These are phyloP conservation scores for Osmoderma eremita DNA, from an alignment of 2,888 invertebrate species.

Conservation along the genomic window DNA sequence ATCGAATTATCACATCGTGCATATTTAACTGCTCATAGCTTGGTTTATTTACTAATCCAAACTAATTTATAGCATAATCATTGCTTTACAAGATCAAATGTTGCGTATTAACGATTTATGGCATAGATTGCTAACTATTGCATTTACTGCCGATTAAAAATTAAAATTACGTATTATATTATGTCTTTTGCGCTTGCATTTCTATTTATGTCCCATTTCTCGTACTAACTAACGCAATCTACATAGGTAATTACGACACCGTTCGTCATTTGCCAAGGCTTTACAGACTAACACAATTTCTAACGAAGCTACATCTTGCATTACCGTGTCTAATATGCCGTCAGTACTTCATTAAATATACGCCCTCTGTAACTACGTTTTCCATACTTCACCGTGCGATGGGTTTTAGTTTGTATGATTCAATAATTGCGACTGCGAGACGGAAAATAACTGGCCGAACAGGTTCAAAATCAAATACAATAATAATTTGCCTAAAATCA, in stretches of 20 bases:
- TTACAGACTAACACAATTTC: constrained; percentile 10
- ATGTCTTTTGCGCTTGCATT: background rate
- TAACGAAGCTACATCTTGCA: constrained; percentile 6
- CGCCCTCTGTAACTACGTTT: background rate
- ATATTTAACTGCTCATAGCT: too few relatives aligned
- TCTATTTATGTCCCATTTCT: constrained; percentile 19
- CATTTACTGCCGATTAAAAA: too few relatives aligned
- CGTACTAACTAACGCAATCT: constrained; percentile 5
- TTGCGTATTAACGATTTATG: too few relatives aligned
- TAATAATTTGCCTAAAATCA: constrained; percentile 30
- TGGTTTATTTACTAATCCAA: too few relatives aligned
- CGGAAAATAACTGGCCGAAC: constrained; percentile 4
- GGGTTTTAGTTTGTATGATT: too few relatives aligned
- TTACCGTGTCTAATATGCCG: background rate
- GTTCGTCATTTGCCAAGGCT: constrained; percentile 18
- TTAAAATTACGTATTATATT: too few relatives aligned
- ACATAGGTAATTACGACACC: constrained; percentile 8
- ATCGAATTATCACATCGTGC: too few relatives aligned
- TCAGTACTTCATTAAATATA: background rate
- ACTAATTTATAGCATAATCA: too few relatives aligned
- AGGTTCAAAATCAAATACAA: constrained; percentile 22
- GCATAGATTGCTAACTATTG: too few relatives aligned
- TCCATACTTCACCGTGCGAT: too few relatives aligned
- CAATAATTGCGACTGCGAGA: background rate
- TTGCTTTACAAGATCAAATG: too few relatives aligned